phyloP scores from a whole-genome alignment of 2,888 invertebrate genomes.

The Cylindroiulus punctatus region DNA sequence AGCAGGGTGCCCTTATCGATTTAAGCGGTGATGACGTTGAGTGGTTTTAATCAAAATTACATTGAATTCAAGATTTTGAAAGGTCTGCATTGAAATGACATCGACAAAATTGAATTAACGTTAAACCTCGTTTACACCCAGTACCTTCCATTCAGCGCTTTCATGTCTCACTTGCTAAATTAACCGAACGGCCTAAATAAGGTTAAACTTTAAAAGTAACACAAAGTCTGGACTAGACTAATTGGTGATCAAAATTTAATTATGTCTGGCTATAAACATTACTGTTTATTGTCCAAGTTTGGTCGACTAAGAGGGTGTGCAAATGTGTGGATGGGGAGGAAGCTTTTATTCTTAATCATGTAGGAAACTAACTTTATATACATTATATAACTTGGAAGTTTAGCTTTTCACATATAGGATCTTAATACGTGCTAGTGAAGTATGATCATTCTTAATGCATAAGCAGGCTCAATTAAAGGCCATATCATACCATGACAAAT shows the following conservation, averaged over 20 bases:
- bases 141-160: not conserved
- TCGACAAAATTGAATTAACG: not conserved
- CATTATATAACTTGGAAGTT: not conserved
- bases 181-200: not conserved
- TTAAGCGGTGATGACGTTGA: constrained; percentile 32
- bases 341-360: not conserved
- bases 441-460: too few species aligned
- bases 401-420: not conserved
- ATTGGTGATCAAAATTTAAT: not conserved
- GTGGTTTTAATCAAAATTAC: constrained; percentile 2
- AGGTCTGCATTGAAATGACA: not conserved
- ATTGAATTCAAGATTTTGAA: constrained; percentile 21
- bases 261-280: not conserved
- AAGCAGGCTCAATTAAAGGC: too few species aligned
- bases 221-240: constrained; percentile 2
- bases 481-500: too few species aligned
- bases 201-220: not conserved
- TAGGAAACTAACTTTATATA: too few species aligned
- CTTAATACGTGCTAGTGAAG: not conserved
- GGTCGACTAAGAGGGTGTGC: not conserved
- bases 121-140: not conserved
- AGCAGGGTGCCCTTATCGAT: not conserved
- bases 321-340: not conserved
- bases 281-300: not conserved
- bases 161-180: constrained; percentile 28